These are phyloP conservation scores for Bubo scandiacus DNA, from an alignment of 2,113 vertebrate genomes.

Conservation along the genomic window DNA sequence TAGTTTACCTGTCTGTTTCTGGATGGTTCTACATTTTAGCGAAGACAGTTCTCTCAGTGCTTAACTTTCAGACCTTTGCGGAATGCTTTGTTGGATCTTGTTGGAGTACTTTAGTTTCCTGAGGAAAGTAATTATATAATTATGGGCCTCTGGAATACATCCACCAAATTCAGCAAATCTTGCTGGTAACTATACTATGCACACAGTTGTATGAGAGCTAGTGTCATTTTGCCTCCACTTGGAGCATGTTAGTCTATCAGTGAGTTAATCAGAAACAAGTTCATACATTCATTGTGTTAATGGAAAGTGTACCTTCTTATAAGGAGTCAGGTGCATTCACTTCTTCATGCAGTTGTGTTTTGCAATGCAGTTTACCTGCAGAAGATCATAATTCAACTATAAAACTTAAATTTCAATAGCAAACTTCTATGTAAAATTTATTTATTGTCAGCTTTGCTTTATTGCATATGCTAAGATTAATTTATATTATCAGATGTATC, in stretches of 20 bases:
- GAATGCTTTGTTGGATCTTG: not conserved
- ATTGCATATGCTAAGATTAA: not conserved
- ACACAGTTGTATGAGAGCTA: not conserved
- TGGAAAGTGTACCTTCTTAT: not conserved
- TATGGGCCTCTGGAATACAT: not conserved
- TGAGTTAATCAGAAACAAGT: not conserved
- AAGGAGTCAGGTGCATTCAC: not conserved
- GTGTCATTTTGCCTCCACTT: not conserved
- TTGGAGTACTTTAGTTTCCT: not conserved
- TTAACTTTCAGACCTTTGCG: not conserved
- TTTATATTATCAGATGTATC: not conserved
- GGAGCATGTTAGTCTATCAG: not conserved
- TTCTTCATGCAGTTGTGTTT: not conserved
- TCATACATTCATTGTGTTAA: not conserved
- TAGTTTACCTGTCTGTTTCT: not conserved
- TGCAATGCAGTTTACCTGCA: not conserved
- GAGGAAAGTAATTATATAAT: not conserved
- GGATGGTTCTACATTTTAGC: not conserved
- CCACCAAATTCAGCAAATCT: not conserved
- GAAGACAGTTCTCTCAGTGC: not conserved
- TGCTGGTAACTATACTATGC: not conserved
- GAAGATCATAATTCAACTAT: not conserved
- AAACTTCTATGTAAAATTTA: not conserved
- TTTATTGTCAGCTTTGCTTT: not conserved
- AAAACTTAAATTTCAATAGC: not conserved